Evolutionary conservation across 2,888 invertebrate species (phyloP), one percentile per base, ranked within the genome.

Genomic region (Galerucella calmariensis): DNA sequence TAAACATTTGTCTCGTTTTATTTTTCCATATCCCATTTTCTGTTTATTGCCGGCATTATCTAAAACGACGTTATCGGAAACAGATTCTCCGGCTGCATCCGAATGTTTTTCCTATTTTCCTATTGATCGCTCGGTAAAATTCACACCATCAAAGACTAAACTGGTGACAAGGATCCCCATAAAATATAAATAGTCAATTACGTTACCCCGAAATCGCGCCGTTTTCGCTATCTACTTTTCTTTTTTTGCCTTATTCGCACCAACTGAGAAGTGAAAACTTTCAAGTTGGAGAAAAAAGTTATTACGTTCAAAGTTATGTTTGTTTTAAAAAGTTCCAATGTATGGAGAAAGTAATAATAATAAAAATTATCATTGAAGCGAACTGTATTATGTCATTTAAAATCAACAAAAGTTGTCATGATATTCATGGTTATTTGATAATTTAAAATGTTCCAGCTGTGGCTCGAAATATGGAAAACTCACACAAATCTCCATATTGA

Each of bases 151-250:
- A 72, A 70, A 73, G 71, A 61, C 63, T 67, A 71, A 71, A 76
- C 65, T 73, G 73, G 73, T 48, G 72, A 72, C 72, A 72, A 72
- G 72, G 46, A 63, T 71, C 20, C 66, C 58, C 71, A 71, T 71
- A 69, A 69, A 69, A 69, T 69, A 69, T 71, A 71, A 72, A 72
- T 72, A 67, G 72, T 66, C 72, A 67, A 72, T 72, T 72, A 72
- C 41, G 72, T 46, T 66, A 59, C 71, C 71, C 66, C 71, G 20
- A 66, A 66, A 71, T 71, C 56, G 71, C 16, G 58, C n/a, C 48
- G 27, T 71, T 71, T 44, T 6, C 44, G 69, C 48, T 58, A 41
- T 24, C 41, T 58, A 20, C 12, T 12, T 27, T 16, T 27, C 41
- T 41, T 41, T 66, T 71, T 58, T 58, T 63, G 44, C 27, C 66